Conservation (phyloP, 1,140 invertebrate species). For the Cyrtorhinus lividipennis region DNA sequence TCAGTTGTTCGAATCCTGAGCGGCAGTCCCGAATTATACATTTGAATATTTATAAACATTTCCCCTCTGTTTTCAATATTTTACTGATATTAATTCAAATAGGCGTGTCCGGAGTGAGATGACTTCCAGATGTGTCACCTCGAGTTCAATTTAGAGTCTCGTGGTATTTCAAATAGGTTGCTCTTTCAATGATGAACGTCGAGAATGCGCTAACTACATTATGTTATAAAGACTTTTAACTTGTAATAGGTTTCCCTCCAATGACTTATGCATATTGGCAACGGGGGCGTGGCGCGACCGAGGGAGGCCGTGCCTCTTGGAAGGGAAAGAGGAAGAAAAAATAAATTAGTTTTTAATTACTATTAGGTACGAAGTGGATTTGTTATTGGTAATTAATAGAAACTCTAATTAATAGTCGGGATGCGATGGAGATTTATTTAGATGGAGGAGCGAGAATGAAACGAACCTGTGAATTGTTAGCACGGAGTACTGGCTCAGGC, state of each 20-base stretch:
- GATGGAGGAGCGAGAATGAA: neutral
- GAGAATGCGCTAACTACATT: neutral
- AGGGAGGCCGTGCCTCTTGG: neutral
- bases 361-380: constrained; percentile 9
- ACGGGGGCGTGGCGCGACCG: neutral
- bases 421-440: neutral
- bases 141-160: neutral
- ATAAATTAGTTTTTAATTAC: constrained; percentile 1
- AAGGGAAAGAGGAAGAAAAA: neutral
- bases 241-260: neutral
- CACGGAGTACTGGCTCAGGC: neutral
- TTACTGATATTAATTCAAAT: neutral
- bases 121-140: neutral
- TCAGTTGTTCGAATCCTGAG: neutral
- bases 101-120: neutral
- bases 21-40: neutral
- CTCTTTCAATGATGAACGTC: neutral
- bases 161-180: neutral
- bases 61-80: neutral
- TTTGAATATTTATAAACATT: neutral
- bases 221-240: neutral
- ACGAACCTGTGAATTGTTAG: neutral
- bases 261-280: constrained; percentile 4
- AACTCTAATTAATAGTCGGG: constrained; percentile 8
- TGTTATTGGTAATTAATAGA: constrained; percentile 3